phyloP scores from a whole-genome alignment of 2,888 invertebrate species.

The Phlogophora meticulosa region DNA sequence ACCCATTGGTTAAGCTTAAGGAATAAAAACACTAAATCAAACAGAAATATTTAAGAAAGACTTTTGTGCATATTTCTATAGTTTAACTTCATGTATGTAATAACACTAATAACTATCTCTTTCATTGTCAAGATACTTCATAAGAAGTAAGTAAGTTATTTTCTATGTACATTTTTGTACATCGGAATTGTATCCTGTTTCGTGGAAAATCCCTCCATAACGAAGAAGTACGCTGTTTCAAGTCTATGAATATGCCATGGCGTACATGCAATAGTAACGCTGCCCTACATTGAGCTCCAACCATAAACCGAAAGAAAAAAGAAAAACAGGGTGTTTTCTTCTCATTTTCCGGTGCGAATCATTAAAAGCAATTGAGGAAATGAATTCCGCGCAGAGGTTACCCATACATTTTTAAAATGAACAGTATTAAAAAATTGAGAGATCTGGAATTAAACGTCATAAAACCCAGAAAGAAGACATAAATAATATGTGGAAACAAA shows the following conservation, averaged over 20 bases:
- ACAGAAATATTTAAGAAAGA: no score
- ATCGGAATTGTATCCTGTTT: neutral
- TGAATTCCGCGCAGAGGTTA: constrained; percentile 32
- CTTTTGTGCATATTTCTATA: no score
- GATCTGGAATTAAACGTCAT: constrained; percentile 28
- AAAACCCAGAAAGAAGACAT: constrained; percentile 21
- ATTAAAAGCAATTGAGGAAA: constrained; percentile 59
- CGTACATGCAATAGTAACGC: constrained; percentile 43
- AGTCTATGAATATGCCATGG: constrained; percentile 48
- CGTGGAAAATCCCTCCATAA: neutral
- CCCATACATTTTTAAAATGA: constrained; percentile 51
- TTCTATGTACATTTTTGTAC: no score
- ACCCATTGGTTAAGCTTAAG: no score
- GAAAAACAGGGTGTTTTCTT: constrained; percentile 28
- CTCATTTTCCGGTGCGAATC: constrained; percentile 51
- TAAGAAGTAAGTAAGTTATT: no score
- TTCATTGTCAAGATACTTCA: no score
- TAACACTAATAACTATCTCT: no score
- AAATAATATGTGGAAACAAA: constrained; percentile 15
- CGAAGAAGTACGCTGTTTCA: constrained; percentile 22
- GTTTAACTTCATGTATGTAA: no score
- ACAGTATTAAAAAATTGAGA: constrained; percentile 28
- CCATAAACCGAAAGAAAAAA: constrained; percentile 52
- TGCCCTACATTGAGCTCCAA: constrained; percentile 44
- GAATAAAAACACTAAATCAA: no score